Evolutionary conservation across 2,797 vertebrate species (phyloP).

Genomic region (Rousettus madagascariensis): DNA sequence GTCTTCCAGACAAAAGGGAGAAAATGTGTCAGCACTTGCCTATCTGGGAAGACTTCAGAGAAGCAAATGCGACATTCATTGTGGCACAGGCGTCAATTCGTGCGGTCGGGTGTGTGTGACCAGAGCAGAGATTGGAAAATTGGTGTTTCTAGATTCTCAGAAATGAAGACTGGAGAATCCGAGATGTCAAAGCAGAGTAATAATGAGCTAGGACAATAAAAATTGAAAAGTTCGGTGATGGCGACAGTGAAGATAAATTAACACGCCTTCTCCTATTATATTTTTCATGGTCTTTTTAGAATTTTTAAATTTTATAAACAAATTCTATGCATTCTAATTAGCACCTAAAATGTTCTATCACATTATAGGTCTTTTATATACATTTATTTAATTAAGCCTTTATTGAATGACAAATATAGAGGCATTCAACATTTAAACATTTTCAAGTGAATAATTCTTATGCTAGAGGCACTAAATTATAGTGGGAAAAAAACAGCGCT

Average conservation of each 20-base stretch:
- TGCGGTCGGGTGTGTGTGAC: background rate
- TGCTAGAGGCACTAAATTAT: slow-evolving; percentile 29
- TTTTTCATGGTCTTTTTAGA: background rate
- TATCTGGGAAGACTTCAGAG: background rate
- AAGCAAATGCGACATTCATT: background rate
- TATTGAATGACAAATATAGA: background rate
- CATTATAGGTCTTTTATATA: background rate
- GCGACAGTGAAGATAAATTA: background rate
- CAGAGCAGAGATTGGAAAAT: background rate
- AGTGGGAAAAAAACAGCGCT: background rate
- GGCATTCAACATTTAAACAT: slow-evolving; percentile 28
- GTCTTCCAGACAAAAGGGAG: background rate
- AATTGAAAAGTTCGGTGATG: background rate
- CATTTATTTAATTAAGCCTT: slow-evolving; percentile 31
- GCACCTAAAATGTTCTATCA: background rate
- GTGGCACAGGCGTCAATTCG: background rate
- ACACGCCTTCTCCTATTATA: background rate
- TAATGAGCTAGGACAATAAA: background rate
- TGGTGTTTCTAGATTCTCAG: background rate
- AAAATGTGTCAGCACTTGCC: background rate
- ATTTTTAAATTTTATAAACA: background rate
- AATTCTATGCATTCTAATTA: slow-evolving; percentile 11
- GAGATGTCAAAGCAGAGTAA: background rate
- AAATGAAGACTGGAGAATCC: background rate
- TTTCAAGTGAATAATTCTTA: slow-evolving; percentile 42